Evolutionary conservation across 2,797 vertebrate species (phyloP), one percentile per base, ranked within the genome.

Genomic region (Parotocinclus haroldoi): DNA sequence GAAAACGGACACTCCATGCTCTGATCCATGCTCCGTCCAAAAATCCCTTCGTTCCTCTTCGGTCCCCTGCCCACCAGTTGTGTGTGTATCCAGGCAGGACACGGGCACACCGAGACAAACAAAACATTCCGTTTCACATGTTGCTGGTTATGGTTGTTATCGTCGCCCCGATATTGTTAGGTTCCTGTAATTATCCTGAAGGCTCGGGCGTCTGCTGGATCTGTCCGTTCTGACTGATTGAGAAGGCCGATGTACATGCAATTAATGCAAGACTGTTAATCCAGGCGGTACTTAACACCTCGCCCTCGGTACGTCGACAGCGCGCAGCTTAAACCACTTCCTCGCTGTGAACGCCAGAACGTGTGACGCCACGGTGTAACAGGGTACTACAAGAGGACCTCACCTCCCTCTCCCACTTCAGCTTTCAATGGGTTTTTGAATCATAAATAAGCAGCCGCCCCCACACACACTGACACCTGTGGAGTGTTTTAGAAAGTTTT

Each of bases 401-500:
- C 7, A 55, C 45, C 46, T 17, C 40, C 60, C 54, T 63, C 55
- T 69, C 45, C 49, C 37, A 69, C 57, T 71, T 12, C 55, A 63
- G 46, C 51, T 71, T 76, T 61, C 51, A 50, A 57, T 68, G 40
- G 50, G 54, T 63, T 39, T 58, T 73, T 45, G 40, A 60, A 59
- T 50, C 58, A 63, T 49, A 66, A 39, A 62, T 58, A 69, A 63
- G 10, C 52, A 46, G 60, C 46, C 69, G 60, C 62, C 70, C 54
- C 66, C 57, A 16, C 48, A 69, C 57, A 16, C 48, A 10, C 3
- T 8, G 39, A 69, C 68, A 46, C 46, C 52, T 60, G 40, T 36
- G 27, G 40, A 69, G 65, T n/a, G 52, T 52, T 45, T 59, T 50
- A 14, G 17, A 58, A 71, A 71, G 51, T 39, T 46, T 57, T 63